Evolutionary conservation across 2,797 vertebrate genomes (phyloP), one percentile per base, ranked within the genome.

Genomic region (Nyctalus aviator): DNA sequence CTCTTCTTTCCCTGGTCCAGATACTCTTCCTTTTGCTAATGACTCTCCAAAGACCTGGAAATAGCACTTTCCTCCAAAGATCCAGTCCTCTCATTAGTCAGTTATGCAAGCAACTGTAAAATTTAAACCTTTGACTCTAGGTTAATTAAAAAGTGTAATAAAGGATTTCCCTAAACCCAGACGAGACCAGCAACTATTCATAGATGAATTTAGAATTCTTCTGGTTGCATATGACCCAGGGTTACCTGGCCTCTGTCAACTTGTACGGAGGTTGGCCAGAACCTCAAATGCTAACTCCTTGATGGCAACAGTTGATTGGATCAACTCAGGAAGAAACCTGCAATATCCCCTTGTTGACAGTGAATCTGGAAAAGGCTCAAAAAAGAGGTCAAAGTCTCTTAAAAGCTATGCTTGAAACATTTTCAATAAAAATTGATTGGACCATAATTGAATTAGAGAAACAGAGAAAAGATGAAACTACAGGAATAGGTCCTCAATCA

Each of bases 151-250:
- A 79, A 27, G 6, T 83, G n/a, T 53, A 21, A 79, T 78, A 50
- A 89, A 86, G 48, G 23, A 35, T 48, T 84, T 94, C 44, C 50
- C 55, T 59, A 90, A 84, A 72, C 18, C 32, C 72, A 91, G 17
- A 41, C 0, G 84, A 84, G 89, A 37, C 35, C 53, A 76, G 66
- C 30, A 44, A n/a, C 20, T 83, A 72, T 88, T 85, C n/a, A 64
- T 3, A 93, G 88, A 91, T 59, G 20, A 73, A 75, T 66, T 72
- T 64, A 88, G 53, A 94, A 62, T 88, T 96, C 17, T 79, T 46
- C 88, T 27, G 21, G 41, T 27, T 62, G 5, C 20, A 18, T 68
- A 32, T 10, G 37, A 25, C 18, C 41, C 37, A 53, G 53, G 6
- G 15, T 57, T 71, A 82, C 12, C 50, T 82, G 18, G 64, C 76